These are phyloP conservation scores for Chrysina gloriosa DNA, from an alignment of 2,888 invertebrate genomes.

Conservation along the genomic window DNA sequence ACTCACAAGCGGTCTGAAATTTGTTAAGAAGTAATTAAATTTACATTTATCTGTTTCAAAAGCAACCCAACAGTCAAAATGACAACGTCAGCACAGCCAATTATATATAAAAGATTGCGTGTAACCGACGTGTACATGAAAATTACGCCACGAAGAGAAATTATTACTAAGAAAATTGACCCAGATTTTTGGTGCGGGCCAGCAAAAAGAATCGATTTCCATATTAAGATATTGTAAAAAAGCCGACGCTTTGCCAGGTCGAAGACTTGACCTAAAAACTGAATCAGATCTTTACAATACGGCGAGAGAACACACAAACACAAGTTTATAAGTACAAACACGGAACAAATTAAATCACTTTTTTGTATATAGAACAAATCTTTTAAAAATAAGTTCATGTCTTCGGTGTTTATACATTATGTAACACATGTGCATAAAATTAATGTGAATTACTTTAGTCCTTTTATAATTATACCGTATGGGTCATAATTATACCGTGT, in stretches of 20 bases:
- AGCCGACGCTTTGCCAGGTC: conserved; percentile 40
- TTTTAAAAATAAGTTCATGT: neutral
- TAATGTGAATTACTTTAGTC: neutral
- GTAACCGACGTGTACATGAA: conserved; percentile 38
- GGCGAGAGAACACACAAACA: neutral
- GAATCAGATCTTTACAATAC: conserved; percentile 6
- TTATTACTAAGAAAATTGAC: conserved; percentile 45
- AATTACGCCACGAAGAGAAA: conserved; percentile 45
- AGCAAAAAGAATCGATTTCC: conserved; percentile 44
- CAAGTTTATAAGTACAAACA: neutral
- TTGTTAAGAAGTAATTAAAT: conserved; percentile 23
- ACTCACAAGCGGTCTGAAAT: neutral
- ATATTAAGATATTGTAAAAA: conserved; percentile 44
- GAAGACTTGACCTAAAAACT: conserved; percentile 44
- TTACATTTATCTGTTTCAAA: conserved; percentile 20
- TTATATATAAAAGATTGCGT: conserved; percentile 35
- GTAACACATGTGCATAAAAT: neutral
- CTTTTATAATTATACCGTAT: neutral
- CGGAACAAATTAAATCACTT: neutral
- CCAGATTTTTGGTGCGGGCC: conserved; percentile 37
- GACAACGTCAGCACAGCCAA: conserved; percentile 27
- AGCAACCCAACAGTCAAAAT: neutral
- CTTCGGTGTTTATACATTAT: neutral
- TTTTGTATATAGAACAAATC: neutral
- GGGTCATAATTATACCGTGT: conserved; percentile 16